Base-by-base conservation (phyloP, 2,888 invertebrate genomes). In the Campoletis raptor region DNA sequence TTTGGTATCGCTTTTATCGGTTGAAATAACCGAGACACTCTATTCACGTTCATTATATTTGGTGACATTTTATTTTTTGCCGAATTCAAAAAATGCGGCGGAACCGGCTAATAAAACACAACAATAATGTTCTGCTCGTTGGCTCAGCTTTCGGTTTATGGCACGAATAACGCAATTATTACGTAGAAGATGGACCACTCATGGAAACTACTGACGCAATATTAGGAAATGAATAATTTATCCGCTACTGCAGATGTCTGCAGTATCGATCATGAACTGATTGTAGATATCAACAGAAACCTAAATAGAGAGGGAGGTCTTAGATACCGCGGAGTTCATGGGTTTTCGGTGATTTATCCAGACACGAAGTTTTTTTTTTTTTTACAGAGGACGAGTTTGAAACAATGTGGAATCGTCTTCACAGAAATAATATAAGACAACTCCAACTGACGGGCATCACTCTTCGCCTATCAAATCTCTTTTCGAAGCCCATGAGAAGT, bases 21-120 rank as follows among this genome's bases (percentile, higher is more conserved):
- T 93, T 97, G 97, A 94, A 97, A 97, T 89, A 97, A 92, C 91
- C 95, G 96, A 0, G 97, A 97, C 42, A 97, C 91, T 90, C 95
- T 95, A 87, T 95, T 94, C 95, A 96, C 64, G 42, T 95, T 94
- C 95, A 96, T 66, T 42, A 90, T 54, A 37, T 88, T 88, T 45
- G 85, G 87, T 8, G 90, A 84, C 90, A 91, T 90, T 81, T 64
- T 85, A n/a, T 30, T 57, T 24, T 24, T 54, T 30, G 61, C 12
- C 15, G n/a, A 61, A 30, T 61, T 30, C 24, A 0, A 15, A 61
- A 21, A 6, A 30, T 61, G 15, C 30, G 61, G 61, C 30, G 30
- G 12, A 5, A 61, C 30, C 61, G 61, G 61, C 61, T 15, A 10
- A 61, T 15, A 15, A 61, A 15, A 15, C 30, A 30, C 30, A 9